phyloP scores from a whole-genome alignment of 1,140 invertebrate genomes.

The Popillia japonica region DNA sequence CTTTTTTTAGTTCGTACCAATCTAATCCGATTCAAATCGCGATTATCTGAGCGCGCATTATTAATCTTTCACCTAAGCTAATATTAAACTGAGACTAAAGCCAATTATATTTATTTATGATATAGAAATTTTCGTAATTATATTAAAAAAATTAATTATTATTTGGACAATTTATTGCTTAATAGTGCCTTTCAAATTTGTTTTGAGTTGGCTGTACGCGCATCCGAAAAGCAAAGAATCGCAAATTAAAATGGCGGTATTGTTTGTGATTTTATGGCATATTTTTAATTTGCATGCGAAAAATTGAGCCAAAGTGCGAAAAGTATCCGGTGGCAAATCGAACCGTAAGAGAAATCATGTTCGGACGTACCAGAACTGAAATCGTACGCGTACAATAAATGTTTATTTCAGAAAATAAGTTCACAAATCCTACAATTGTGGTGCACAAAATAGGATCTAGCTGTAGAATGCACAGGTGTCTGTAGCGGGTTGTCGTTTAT shows the following conservation, averaged over 20 bases:
- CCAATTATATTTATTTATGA: no score
- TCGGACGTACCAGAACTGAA: not conserved
- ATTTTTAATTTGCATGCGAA: conserved; percentile 35
- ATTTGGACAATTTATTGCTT: not conserved
- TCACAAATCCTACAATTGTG: not conserved
- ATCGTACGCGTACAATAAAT: not conserved
- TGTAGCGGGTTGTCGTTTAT: not conserved
- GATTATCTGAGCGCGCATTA: no score
- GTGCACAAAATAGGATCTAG: not conserved
- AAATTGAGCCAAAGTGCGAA: not conserved
- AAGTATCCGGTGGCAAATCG: not conserved
- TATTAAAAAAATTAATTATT: no score
- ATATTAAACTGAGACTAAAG: no score
- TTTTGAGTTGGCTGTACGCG: conserved; percentile 27
- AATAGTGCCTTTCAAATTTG: conserved; percentile 19
- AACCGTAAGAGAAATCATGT: not conserved
- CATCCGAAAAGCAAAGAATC: conserved; percentile 15
- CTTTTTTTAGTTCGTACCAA: no score
- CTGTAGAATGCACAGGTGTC: conserved; percentile 17
- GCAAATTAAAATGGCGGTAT: conserved; percentile 37
- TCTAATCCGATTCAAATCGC: no score
- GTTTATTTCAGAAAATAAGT: conserved; percentile 19
- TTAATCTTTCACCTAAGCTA: no score
- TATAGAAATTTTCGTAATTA: no score
- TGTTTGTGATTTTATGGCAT: conserved; percentile 36